These are phyloP conservation scores for Coranthus polyacanthus DNA, from an alignment of 2,797 vertebrate genomes.

Conservation along the genomic window DNA sequence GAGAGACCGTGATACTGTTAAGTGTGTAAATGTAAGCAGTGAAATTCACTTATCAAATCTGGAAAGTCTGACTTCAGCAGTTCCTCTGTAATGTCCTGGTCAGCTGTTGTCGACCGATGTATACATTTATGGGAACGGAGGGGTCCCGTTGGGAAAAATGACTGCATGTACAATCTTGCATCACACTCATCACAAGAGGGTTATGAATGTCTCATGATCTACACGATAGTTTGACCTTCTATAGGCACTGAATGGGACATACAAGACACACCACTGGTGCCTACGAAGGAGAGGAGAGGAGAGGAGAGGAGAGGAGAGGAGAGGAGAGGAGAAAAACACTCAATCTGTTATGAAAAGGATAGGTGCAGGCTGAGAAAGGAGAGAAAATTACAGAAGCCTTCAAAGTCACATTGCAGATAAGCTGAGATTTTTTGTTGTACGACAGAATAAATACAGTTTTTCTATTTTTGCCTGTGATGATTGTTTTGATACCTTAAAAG, in stretches of 20 bases:
- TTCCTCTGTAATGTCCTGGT: constrained; percentile 36
- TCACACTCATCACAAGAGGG: constrained; percentile 27
- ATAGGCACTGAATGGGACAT: constrained; percentile 21
- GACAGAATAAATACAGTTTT: no score
- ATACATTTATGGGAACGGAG: constrained; percentile 39
- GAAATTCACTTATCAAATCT: constrained; percentile 54
- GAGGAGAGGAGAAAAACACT: constrained; percentile 20
- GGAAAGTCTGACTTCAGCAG: constrained; percentile 36
- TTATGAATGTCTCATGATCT: constrained; percentile 9
- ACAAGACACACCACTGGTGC: constrained; percentile 5
- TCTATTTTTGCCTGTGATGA: neutral
- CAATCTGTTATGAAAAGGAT: constrained; percentile 10
- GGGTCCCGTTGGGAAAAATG: constrained; percentile 22
- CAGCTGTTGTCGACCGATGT: constrained; percentile 40
- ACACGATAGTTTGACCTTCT: constrained; percentile 53
- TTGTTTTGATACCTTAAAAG: constrained; percentile 4
- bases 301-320: constrained; percentile 32
- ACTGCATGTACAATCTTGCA: constrained; percentile 31
- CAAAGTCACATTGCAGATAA: no score
- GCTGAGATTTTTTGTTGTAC: neutral
- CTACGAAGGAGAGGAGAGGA: constrained; percentile 16
- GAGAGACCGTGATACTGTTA: constrained; percentile 3
- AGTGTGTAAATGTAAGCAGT: constrained; percentile 16
- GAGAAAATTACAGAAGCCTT: neutral
- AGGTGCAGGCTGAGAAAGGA: constrained; percentile 4